Evolutionary conservation across 2,113 vertebrate species (phyloP).

Genomic region (Balaeniceps rex): DNA sequence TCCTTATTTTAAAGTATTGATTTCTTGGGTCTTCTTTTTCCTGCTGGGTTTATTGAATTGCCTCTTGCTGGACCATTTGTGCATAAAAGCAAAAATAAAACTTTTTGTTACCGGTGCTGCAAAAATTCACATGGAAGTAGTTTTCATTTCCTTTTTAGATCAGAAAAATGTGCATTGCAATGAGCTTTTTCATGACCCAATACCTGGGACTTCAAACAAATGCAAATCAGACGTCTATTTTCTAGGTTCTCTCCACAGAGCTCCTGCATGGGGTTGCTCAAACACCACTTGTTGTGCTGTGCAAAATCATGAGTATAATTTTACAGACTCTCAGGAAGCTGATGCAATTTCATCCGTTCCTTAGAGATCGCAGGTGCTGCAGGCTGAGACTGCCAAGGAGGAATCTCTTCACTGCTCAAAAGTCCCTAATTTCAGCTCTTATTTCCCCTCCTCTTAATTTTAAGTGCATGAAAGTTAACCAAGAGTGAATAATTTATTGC

Average conservation of each 20-base stretch:
- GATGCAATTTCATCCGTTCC: neutral
- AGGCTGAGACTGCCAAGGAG: neutral
- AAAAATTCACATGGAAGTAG: neutral
- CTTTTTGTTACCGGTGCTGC: fast-evolving
- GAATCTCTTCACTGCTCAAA: neutral
- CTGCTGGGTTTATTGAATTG: neutral
- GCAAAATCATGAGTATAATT: neutral
- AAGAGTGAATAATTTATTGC: neutral
- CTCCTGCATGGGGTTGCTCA: neutral
- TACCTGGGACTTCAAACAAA: neutral
- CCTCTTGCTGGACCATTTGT: neutral
- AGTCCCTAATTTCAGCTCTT: neutral
- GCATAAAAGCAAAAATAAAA: neutral
- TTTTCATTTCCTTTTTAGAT: neutral
- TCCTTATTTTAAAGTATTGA: neutral
- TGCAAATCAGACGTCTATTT: neutral
- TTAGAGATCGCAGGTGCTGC: neutral
- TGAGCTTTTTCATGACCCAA: neutral
- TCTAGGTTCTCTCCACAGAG: neutral
- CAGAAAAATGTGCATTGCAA: neutral
- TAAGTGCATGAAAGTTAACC: neutral
- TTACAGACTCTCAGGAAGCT: neutral
- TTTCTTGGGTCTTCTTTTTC: neutral
- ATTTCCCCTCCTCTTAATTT: neutral
- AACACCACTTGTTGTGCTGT: neutral